phyloP scores from a whole-genome alignment of 1,140 invertebrate species.

The Zophobas morio region DNA sequence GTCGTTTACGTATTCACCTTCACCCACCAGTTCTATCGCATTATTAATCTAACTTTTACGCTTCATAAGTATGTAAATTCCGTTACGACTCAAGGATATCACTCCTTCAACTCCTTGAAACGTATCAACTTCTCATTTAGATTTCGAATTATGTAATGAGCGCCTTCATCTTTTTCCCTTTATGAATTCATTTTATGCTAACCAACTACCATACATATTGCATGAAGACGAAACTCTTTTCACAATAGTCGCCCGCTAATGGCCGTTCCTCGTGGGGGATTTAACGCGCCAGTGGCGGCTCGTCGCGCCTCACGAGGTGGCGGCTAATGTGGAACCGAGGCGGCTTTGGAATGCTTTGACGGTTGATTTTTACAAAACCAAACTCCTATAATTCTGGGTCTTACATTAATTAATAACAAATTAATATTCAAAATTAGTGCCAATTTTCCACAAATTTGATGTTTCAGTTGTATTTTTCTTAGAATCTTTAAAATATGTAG shows the following conservation, averaged over 20 bases:
- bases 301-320: not conserved
- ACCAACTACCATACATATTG: slow-evolving; percentile 22
- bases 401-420: too few relatives aligned
- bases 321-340: not conserved
- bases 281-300: slow-evolving; percentile 5
- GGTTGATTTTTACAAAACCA: too few relatives aligned
- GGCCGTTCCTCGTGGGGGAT: slow-evolving; percentile 18
- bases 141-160: slow-evolving; percentile 30
- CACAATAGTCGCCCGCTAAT: slow-evolving; percentile 1
- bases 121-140: slow-evolving; percentile 33
- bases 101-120: slow-evolving; percentile 1
- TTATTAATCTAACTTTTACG: slow-evolving; percentile 16
- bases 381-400: too few relatives aligned
- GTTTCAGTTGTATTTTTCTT: too few relatives aligned
- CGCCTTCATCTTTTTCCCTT: slow-evolving; percentile 36
- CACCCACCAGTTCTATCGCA: slow-evolving; percentile 6
- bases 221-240: slow-evolving; percentile 4
- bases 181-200: slow-evolving; percentile 36
- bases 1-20: not conserved
- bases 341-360: too few relatives aligned
- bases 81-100: slow-evolving; percentile 24
- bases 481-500: too few relatives aligned
- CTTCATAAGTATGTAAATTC: slow-evolving; percentile 33
- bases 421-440: too few relatives aligned
- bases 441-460: too few relatives aligned